phyloP scores from a whole-genome alignment of 2,888 invertebrate genomes.

The Parascotia fuliginaria region DNA sequence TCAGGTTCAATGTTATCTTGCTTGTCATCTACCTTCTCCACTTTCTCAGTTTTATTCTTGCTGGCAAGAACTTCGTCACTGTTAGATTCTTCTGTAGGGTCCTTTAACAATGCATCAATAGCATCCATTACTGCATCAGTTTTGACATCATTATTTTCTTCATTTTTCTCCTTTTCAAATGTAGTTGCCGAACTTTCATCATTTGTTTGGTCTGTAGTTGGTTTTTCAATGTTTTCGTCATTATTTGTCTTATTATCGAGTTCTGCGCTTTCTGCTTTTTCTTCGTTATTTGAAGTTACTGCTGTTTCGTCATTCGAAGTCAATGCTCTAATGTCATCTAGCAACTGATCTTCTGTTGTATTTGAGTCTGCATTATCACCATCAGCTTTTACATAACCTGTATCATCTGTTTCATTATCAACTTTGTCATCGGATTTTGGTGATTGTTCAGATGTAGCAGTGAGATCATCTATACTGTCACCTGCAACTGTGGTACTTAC shows the following conservation, averaged over 20 bases:
- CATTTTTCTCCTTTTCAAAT: too few species aligned
- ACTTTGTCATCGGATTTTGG: neutral
- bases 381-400: neutral
- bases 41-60: conserved; percentile 21
- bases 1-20: conserved; percentile 1
- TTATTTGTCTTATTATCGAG: neutral
- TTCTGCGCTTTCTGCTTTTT: conserved; percentile 6
- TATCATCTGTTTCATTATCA: neutral
- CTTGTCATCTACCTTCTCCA: conserved; percentile 4
- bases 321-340: conserved; percentile 15
- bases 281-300: conserved; percentile 7
- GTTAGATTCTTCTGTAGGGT: conserved; percentile 8
- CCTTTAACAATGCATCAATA: conserved; percentile 31
- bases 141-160: conserved; percentile 21
- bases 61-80: conserved; percentile 6
- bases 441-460: neutral
- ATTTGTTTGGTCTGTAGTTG: neutral
- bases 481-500: neutral
- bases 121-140: conserved; percentile 32
- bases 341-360: conserved; percentile 21
- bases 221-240: neutral
- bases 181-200: conserved; percentile 7
- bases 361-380: conserved; percentile 6
- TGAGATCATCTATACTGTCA: neutral
- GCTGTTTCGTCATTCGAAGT: conserved; percentile 3